Evolutionary conservation across 2,113 vertebrate species (phyloP).

Genomic region (Colinus virginianus): DNA sequence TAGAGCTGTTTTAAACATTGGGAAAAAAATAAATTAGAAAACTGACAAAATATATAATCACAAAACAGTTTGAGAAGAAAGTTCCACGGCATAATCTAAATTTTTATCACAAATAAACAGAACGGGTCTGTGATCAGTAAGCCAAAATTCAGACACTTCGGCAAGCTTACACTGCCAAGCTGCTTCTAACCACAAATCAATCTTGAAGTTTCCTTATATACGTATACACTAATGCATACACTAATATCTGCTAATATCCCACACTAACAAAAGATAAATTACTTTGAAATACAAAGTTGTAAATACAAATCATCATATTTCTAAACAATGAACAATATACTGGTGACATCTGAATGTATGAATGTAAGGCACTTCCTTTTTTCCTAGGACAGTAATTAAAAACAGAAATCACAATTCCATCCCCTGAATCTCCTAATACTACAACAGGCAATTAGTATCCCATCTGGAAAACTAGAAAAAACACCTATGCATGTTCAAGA

Average conservation of each 20-base stretch:
- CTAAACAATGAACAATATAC: background rate
- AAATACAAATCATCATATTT: background rate
- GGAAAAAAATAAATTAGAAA: background rate
- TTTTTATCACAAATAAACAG: background rate
- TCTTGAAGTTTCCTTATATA: background rate
- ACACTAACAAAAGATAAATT: background rate
- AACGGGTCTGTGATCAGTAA: background rate
- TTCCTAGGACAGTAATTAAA: background rate
- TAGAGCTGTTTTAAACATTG: background rate
- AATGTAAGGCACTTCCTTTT: background rate
- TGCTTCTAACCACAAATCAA: background rate
- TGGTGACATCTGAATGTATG: background rate
- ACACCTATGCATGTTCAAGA: background rate
- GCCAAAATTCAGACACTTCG: background rate
- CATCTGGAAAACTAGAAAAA: background rate
- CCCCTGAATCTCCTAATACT: background rate
- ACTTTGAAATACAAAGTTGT: background rate
- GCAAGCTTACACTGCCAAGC: background rate
- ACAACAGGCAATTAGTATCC: background rate
- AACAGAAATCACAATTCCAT: background rate
- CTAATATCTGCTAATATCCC: background rate
- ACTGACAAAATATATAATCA: background rate
- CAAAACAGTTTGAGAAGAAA: background rate
- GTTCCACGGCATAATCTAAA: background rate
- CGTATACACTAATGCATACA: background rate